phyloP scores from a whole-genome alignment of 2,113 vertebrate species.

The Epinephelus fuscoguttatus region DNA sequence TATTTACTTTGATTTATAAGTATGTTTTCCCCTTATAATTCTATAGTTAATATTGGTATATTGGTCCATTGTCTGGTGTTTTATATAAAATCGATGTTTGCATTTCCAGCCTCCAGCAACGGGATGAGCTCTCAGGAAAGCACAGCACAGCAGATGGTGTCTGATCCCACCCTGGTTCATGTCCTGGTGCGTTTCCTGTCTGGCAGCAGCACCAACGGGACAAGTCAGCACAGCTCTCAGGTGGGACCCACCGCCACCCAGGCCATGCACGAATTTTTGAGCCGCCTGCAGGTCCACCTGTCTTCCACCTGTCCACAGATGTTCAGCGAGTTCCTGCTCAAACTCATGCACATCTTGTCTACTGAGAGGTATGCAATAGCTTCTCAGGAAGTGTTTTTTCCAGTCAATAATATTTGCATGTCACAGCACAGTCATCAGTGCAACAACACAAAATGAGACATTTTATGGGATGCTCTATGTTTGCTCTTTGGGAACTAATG shows the following conservation, averaged over 20 bases:
- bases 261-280: conserved; percentile 99
- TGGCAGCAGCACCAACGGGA: conserved; percentile 94
- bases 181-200: conserved; percentile 98
- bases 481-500: not conserved
- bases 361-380: conserved; percentile 90
- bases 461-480: not conserved
- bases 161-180: conserved; percentile 94
- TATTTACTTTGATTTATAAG: not conserved
- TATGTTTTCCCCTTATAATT: not conserved
- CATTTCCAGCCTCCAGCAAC: conserved; percentile 84
- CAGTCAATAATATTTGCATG: not conserved
- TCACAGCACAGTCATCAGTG: not conserved
- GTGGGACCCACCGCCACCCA: conserved; percentile 99
- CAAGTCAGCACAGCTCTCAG: conserved; percentile 97
- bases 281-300: conserved; percentile 96
- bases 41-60: too few relatives aligned
- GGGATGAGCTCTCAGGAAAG: conserved; percentile 92
- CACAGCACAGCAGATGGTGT: conserved; percentile 97
- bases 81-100: not conserved
- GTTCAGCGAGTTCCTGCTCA: conserved; percentile 99
- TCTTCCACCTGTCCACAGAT: conserved; percentile 97
- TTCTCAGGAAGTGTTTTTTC: not conserved
- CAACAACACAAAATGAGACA: not conserved
- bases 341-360: conserved; percentile 97
- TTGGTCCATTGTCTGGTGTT: not conserved